A percentile compares a stretch with the other conserved stretches of the same genome.
phyloP scores from a whole-genome alignment of 2,113 vertebrate genomes.

The Bubalus kerabau region DNA sequence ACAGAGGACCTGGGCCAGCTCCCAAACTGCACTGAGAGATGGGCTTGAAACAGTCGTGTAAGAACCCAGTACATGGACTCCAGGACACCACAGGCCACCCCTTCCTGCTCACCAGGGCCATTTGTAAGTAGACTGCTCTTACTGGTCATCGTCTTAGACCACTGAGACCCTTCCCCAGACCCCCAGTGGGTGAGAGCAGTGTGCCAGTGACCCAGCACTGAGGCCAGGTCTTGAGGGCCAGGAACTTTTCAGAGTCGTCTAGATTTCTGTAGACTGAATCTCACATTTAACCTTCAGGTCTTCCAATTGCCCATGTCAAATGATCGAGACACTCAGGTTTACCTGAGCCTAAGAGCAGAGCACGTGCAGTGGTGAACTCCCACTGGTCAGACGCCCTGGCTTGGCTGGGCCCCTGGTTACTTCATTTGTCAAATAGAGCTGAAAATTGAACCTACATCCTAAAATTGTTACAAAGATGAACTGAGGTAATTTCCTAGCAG shows the following conservation, averaged over 20 bases:
- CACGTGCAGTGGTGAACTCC: not conserved
- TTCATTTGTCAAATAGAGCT: not conserved
- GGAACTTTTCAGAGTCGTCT: not conserved
- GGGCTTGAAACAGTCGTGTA: not conserved
- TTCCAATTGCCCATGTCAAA: not conserved
- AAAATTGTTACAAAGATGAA: no score
- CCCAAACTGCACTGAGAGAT: not conserved
- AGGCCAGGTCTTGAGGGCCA: not conserved
- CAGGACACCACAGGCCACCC: not conserved
- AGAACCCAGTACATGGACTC: not conserved
- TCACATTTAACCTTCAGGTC: no score
- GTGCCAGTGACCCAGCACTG: accelerated
- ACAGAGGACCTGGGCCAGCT: not conserved
- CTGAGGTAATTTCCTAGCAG: not conserved
- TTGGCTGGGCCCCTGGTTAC: accelerated
- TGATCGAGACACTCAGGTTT: not conserved
- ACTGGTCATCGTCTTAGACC: not conserved
- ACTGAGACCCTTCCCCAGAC: not conserved
- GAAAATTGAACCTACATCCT: not conserved
- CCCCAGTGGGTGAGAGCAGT: accelerated
- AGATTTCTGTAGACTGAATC: not conserved
- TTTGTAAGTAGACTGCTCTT: not conserved
- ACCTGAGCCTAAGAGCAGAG: not conserved
- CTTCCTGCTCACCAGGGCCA: not conserved
- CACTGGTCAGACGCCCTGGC: accelerated